Base-by-base conservation (phyloP, 2,888 invertebrate species). In the Ormyrus rosae region DNA sequence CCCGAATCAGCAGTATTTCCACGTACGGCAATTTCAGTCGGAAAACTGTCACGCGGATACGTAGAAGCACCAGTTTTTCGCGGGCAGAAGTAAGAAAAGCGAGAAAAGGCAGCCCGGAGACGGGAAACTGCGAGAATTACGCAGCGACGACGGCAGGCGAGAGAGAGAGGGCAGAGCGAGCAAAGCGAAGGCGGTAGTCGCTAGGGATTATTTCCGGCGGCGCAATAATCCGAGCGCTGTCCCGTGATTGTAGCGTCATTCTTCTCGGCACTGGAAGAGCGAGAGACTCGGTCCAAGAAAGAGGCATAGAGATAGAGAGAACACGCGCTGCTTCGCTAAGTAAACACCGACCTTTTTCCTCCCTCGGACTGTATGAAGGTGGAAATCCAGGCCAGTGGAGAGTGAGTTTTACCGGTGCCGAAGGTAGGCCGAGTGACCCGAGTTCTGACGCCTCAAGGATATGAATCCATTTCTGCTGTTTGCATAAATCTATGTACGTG, bases 201-300 rank as follows among this genome's bases (percentile, higher is more conserved):
- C 69, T 5, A 10, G 65, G 69, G 69, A 69, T 69, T 69, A 69
- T 58, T 46, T 58, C 69, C 56, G 13, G 56, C 58, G 69, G 69
- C 58, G 69, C 55, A 68, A 58, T 69, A 69, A 69, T 69, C 56
- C 56, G 9, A 46, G 69, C 53, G 53, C 53, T 6, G 11, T n/a
- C 10, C 11, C 69, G 48, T 69, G 56, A 69, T 69, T 69, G 56
- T 69, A 69, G 56, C 45, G 69, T n/a, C 69, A 13, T 69, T 69
- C 69, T 69, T 56, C 48, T 58, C 69, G 55, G 45, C 34, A 4
- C 34, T 34, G 34, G 34, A 34, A 34, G n/a, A 45, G 46, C 11
- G 63, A 46, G 63, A 34, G 63, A 8, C 7, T 46, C 3, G 34
- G 34, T 0, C 34, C 34, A 4, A 34, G 34, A 34, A 34, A 4